Evolutionary conservation across 2,113 vertebrate genomes (phyloP), one percentile per base, ranked within the genome.

Genomic region (Eulemur macaco): DNA sequence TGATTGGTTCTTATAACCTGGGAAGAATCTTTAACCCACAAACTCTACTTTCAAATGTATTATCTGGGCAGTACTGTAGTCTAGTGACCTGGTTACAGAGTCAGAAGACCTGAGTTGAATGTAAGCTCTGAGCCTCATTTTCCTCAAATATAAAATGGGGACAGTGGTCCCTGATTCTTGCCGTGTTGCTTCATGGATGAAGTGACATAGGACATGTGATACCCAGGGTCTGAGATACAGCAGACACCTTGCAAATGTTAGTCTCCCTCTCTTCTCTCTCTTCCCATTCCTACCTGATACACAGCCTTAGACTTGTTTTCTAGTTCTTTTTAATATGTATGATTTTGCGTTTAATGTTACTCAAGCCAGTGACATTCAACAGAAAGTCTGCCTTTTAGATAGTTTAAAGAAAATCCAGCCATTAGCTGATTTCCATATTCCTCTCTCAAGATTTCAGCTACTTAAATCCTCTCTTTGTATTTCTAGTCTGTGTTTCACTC

Each of bases 291-390:
- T 85, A 12, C 12, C 34, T 31, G 34, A 69, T 11, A 25, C 37
- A 31, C 3, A 60, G 45, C 5, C 71, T 66, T 68, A 37, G 27
- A 80, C 37, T 42, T 88, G n/a, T n/a, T 80, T 64, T 39, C 56
- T 54, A 52, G 29, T 6, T 64, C 50, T 89, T 85, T 86, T 29
- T 8, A 42, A 60, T 25, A n/a, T 50, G 60, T 78, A 73, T n/a
- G 54, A 78, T 54, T n/a, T 89, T 94, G 34, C n/a, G 27, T 37
- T 14, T 31, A 56, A 60, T 94, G 87, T 78, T 39, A 82, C 29
- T 90, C 39, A 56, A 85, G 29, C 34, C 58, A 60, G 15, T 88
- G 68, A 82, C 71, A 34, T 92, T 94, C 88, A 93, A 39, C 52
- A 81, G 52, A 45, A 91, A 77, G 4, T 63, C 13, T 93, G 54